Evolutionary conservation across 2,888 invertebrate species (phyloP), one percentile per base, ranked within the genome.

Genomic region (Elgonia sp.): DNA sequence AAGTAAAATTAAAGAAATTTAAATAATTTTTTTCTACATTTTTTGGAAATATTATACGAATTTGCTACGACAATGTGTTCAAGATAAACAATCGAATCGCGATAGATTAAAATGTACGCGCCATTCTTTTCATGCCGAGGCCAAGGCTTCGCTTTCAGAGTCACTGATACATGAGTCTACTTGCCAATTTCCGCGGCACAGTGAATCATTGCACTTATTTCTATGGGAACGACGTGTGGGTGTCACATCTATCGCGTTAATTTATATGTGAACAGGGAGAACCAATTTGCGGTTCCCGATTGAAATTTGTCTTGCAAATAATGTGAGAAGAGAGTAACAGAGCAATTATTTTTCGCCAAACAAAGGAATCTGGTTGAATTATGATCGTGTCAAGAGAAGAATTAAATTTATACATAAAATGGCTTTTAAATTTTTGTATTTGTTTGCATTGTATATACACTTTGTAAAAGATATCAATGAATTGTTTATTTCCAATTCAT

Each of bases 71-170:
- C 5, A 29, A 63, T 55, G 12, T 62, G 46, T 62, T 72, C 18
- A 65, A 40, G 21, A 53, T 67, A 60, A 12, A 65, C 65, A 75
- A 75, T 82, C 42, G 67, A 62, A 62, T 42, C 55, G 67, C 5
- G 12, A 42, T 46, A 53, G 62, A 79, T 70, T 70, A 67, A 73
- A 60, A 29, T 14, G 21, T 62, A 40, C 29, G 18, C 16, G 67
- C 46, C 16, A 70, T 73, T 76, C 57, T 88, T 79, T 84, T 84
- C 79, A 46, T 67, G 69, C 73, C 40, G 70, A 89, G 87, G 89
- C 86, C 87, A 89, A 89, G 89, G 87, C 86, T 84, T 77, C 72
- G 82, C 84, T 87, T 87, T 84, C 85, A 77, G 80, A 88, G 79
- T 65, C 86, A 29, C 37, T 21, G 53, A 73, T 80, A 80, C 60